phyloP scores from a whole-genome alignment of 2,888 invertebrate genomes.

The Euclidia mi region DNA sequence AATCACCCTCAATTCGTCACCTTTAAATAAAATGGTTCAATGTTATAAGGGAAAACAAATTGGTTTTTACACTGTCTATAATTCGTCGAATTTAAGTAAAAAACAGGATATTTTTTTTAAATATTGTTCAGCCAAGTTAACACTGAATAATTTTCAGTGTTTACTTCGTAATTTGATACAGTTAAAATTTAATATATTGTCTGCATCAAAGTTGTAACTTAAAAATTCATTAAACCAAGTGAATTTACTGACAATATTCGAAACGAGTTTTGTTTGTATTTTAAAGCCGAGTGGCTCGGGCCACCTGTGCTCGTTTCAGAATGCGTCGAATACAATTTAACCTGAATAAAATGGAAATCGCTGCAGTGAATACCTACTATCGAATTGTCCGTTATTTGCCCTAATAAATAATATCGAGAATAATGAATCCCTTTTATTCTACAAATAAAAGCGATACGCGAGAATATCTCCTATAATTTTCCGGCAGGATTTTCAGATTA shows the following conservation, averaged over 20 bases:
- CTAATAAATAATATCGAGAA: constrained; percentile 28
- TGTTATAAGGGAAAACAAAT: too few species aligned
- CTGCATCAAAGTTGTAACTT: background rate
- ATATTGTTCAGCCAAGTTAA: too few species aligned
- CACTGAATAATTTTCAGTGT: too few species aligned
- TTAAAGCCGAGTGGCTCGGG: constrained; percentile 28
- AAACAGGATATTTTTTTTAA: too few species aligned
- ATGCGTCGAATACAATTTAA: constrained; percentile 18
- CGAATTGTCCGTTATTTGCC: constrained; percentile 18
- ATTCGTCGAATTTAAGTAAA: too few species aligned
- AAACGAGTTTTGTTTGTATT: constrained; percentile 28
- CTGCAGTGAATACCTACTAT: constrained; percentile 19
- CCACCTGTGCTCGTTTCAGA: constrained; percentile 32
- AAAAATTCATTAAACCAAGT: background rate
- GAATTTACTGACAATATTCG: constrained; percentile 7
- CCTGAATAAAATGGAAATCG: constrained; percentile 52
- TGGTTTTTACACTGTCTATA: too few species aligned
- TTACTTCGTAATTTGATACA: too few species aligned
- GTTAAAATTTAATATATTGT: too few species aligned
- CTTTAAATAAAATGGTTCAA: too few species aligned
- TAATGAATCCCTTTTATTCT: background rate
- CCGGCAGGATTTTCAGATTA: too few species aligned
- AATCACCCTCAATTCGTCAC: too few species aligned
- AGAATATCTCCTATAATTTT: too few species aligned
- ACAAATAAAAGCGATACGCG: background rate